Evolutionary conservation across 2,888 invertebrate species (phyloP).

Genomic region (Phyto melanocephala): DNA sequence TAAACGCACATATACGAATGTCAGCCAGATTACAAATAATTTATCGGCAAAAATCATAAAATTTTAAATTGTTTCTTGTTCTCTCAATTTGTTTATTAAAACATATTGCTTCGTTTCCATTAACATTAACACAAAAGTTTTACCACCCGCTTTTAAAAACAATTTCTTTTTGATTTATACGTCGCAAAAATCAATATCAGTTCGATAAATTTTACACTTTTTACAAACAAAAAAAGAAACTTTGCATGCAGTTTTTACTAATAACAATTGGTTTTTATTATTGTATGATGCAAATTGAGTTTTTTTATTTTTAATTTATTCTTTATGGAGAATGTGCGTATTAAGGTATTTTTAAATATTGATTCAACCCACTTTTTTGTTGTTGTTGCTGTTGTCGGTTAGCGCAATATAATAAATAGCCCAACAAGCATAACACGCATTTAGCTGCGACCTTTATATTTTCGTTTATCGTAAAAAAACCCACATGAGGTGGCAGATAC

Average conservation of each 20-base stretch:
- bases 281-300: conserved; percentile 16
- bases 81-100: background rate
- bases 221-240: background rate
- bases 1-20: too few species aligned
- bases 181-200: conserved; percentile 36
- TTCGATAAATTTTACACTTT: background rate
- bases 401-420: conserved; percentile 26
- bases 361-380: conserved; percentile 35
- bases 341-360: background rate
- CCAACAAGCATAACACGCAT: conserved; percentile 60
- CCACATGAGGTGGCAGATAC: conserved; percentile 54
- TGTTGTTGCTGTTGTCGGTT: background rate
- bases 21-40: too few species aligned
- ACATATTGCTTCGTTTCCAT: conserved; percentile 1
- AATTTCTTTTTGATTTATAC: conserved; percentile 50
- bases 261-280: background rate
- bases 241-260: conserved; percentile 27
- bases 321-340: conserved; percentile 11
- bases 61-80: too few species aligned
- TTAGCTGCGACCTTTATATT: conserved; percentile 51
- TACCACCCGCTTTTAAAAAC: conserved; percentile 60
- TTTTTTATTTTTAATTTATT: conserved; percentile 36
- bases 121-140: conserved; percentile 21
- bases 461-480: conserved; percentile 47
- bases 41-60: too few species aligned